phyloP scores from a whole-genome alignment of 2,797 vertebrate genomes.

The Malurus leucopterus region DNA sequence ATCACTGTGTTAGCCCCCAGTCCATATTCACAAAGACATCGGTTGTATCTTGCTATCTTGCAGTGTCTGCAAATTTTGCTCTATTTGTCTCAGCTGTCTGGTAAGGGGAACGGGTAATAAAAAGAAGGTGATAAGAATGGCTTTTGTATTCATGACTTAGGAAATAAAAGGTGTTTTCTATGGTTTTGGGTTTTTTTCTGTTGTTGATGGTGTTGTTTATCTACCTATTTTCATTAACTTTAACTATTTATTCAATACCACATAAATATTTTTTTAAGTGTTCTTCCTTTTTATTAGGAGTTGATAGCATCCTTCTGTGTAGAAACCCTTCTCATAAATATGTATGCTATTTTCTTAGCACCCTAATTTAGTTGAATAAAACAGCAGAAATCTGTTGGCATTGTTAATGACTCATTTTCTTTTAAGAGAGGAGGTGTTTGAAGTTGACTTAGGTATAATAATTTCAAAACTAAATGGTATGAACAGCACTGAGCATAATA shows the following conservation, averaged over 20 bases:
- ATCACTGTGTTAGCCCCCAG: background rate
- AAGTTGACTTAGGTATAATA: conserved; percentile 9
- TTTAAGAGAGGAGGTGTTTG: background rate
- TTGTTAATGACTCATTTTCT: conserved; percentile 41
- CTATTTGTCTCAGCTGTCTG: background rate
- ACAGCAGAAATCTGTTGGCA: background rate
- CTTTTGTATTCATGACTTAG: background rate
- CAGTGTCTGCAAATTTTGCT: background rate
- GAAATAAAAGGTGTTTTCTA: background rate
- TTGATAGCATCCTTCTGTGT: background rate
- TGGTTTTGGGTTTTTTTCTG: background rate
- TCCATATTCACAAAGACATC: background rate
- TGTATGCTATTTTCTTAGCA: background rate
- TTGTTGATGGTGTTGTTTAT: background rate
- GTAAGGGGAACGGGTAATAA: background rate
- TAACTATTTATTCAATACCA: background rate
- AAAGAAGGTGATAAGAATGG: background rate
- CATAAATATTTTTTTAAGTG: background rate
- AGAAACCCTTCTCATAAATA: conserved; percentile 16
- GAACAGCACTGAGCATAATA: background rate
- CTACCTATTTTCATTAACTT: background rate
- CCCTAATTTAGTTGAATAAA: background rate
- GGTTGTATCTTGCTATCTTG: background rate
- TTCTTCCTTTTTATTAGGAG: background rate
- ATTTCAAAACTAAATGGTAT: conserved; percentile 12